These are phyloP conservation scores for Sericinus montela DNA, from an alignment of 2,888 invertebrate genomes.

Conservation along the genomic window DNA sequence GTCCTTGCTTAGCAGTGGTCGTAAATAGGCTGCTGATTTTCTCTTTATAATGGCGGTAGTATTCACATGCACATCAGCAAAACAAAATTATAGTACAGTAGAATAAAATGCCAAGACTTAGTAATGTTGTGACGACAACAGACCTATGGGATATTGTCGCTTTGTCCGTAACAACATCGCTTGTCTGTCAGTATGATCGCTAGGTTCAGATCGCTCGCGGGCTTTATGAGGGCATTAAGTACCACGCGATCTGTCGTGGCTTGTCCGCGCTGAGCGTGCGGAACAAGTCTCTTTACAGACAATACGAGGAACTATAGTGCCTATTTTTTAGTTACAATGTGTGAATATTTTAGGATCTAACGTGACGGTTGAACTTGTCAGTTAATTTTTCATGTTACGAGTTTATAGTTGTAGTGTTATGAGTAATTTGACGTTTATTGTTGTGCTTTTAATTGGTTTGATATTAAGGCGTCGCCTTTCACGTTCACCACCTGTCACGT, in stretches of 20 bases:
- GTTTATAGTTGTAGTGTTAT: too few species aligned
- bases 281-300: slow-evolving; percentile 38
- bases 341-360: slow-evolving; percentile 4
- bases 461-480: too few species aligned
- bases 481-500: too few species aligned
- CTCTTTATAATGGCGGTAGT: too few species aligned
- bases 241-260: slow-evolving; percentile 55
- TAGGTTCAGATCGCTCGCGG: slow-evolving; percentile 41
- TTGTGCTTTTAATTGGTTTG: neutral
- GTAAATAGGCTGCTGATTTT: too few species aligned
- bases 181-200: slow-evolving; percentile 39
- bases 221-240: slow-evolving; percentile 66
- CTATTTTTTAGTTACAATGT: slow-evolving; percentile 12
- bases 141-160: slow-evolving; percentile 18
- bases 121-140: neutral
- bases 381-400: neutral
- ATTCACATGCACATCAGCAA: too few species aligned
- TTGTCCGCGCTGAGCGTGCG: slow-evolving; percentile 38
- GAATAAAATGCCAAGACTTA: too few species aligned
- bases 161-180: slow-evolving; percentile 23
- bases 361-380: slow-evolving; percentile 2
- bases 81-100: too few species aligned
- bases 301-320: slow-evolving; percentile 29
- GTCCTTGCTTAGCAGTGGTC: too few species aligned
- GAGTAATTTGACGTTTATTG: neutral